Base-by-base conservation (phyloP, 2,888 invertebrate genomes). In the Drosophila longiperda region DNA sequence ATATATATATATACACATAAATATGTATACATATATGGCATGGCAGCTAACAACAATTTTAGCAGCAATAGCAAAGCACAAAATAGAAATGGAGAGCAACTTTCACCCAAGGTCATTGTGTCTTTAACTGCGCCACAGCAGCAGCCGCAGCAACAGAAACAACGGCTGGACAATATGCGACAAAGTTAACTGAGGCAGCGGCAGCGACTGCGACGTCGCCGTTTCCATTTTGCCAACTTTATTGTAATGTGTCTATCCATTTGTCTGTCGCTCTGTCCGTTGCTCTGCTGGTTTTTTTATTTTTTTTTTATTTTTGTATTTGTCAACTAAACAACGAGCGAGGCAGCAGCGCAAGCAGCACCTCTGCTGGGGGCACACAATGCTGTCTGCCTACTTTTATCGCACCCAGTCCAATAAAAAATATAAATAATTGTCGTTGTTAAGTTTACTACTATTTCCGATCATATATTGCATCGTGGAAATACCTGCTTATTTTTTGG, bases 41-140 rank as follows among this genome's bases (percentile, higher is more conserved):
- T 71, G 53, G 67, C 72, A 77, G 62, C 71, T 15, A 81, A 63
- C 60, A 62, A 59, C 59, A 58, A 45, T 45, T 57, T 36, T 60
- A 79, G 26, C 63, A 70, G 57, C 71, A 66, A 63, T 75, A 78
- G 58, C 64, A 76, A 80, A 67, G 73, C 68, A 73, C 77, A 87
- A 85, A 80, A 87, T 83, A 81, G 89, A 91, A 91, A 90, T 90
- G 89, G 90, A 85, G 87, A 85, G 87, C 87, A 85, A 86, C 87
- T 85, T 85, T 84, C 84, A 84, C 84, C 84, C 84, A 86, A 87
- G 87, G 87, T 85, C 87, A 85, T 85, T 85, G 87, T 85, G 84
- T 85, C 84, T 85, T 86, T 85, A 85, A 86, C 86, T 86, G 80
- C 84, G 83, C 78, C 75, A 72, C 70, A 70, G 57, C 68, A 65